phyloP scores from a whole-genome alignment of 2,888 invertebrate genomes.

The Calameuta pallipes region DNA sequence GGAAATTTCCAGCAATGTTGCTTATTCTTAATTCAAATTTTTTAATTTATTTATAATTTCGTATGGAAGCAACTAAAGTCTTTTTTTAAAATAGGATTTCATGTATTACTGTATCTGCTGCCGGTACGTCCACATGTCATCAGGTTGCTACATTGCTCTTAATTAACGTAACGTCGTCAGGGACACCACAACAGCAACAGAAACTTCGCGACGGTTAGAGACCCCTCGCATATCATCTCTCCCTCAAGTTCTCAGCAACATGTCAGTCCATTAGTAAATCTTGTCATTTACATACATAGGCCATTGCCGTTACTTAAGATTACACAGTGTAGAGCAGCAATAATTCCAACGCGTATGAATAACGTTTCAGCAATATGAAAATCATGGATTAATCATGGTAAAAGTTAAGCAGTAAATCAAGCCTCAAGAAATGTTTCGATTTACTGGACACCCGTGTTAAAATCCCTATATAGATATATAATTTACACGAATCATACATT shows the following conservation, averaged over 20 bases:
- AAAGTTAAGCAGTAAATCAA: no score
- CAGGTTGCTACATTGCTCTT: neutral
- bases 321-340: neutral
- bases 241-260: constrained; percentile 36
- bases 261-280: constrained; percentile 34
- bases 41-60: neutral
- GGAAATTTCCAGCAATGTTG: neutral
- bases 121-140: neutral
- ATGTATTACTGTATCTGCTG: neutral
- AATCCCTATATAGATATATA: no score
- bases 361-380: neutral
- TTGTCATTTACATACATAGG: neutral
- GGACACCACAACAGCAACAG: neutral
- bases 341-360: neutral
- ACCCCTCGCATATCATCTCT: constrained; percentile 26
- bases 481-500: no score
- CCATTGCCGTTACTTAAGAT: neutral
- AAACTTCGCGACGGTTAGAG: neutral
- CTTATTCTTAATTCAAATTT: neutral
- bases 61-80: no score
- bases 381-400: neutral
- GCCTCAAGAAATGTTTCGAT: no score
- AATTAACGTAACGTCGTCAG: constrained; percentile 1
- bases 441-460: no score
- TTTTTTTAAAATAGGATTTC: neutral